These are phyloP conservation scores for Eurytoma adleriae DNA, from an alignment of 2,888 invertebrate species.

Conservation along the genomic window DNA sequence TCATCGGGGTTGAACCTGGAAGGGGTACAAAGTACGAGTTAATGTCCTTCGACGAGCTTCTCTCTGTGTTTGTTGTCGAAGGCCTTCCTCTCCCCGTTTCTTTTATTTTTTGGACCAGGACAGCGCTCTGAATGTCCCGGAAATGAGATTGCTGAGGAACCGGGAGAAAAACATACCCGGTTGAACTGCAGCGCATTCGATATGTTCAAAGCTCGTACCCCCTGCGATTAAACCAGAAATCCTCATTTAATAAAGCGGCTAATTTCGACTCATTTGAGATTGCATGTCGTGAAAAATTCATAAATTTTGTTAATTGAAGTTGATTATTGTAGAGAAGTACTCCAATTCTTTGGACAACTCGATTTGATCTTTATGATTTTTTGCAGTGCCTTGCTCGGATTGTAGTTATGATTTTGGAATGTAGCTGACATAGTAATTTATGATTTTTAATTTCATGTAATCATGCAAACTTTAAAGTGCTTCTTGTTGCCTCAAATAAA, in stretches of 20 bases:
- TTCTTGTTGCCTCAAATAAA: not conserved
- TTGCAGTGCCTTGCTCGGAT: not conserved
- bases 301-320: too few species aligned
- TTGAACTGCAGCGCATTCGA: too few species aligned
- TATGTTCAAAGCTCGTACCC: not conserved
- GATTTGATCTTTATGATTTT: constrained; percentile 4
- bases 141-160: constrained; percentile 67
- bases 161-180: not conserved
- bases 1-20: constrained; percentile 56
- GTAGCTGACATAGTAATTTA: constrained; percentile 20
- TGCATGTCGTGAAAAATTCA: not conserved
- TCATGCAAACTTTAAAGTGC: constrained; percentile 22
- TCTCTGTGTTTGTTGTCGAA: constrained; percentile 70
- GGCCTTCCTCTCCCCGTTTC: constrained; percentile 57
- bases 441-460: constrained; percentile 40
- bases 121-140: constrained; percentile 65
- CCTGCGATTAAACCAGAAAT: not conserved
- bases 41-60: constrained; percentile 61
- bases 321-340: too few species aligned
- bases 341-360: not conserved
- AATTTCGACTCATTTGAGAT: not conserved
- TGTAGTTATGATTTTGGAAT: constrained; percentile 22
- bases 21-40: constrained; percentile 66
- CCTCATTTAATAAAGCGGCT: constrained; percentile 1
- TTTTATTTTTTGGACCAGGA: not conserved